Conservation (phyloP, 2,888 invertebrate species). For the Orchesella flavescens region DNA sequence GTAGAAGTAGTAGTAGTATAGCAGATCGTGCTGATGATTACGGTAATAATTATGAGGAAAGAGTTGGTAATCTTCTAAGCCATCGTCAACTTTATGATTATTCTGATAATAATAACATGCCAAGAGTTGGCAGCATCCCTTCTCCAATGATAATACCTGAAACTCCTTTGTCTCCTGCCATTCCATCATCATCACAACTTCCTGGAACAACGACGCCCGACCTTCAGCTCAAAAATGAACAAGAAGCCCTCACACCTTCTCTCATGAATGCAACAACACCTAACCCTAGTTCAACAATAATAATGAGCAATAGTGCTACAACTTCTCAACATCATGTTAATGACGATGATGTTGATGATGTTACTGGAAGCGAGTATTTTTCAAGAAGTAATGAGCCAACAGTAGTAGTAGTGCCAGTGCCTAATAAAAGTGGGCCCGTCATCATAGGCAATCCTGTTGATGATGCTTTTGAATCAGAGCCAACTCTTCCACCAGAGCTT, state of each 20-base stretch:
- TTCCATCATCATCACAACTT: constrained; percentile 17
- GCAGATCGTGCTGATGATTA: constrained; percentile 15
- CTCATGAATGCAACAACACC: constrained; percentile 8
- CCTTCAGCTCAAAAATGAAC: constrained; percentile 25
- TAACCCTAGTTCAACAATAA: constrained; percentile 21
- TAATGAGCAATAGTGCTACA: not conserved
- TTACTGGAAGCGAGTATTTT: constrained; percentile 49
- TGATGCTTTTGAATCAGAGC: constrained; percentile 39
- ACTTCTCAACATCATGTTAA: constrained; percentile 16
- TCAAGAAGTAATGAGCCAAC: constrained; percentile 38
- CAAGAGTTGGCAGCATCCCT: constrained; percentile 31
- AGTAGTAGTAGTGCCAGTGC: not conserved
- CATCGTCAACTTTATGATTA: constrained; percentile 42
- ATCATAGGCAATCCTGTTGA: not conserved
- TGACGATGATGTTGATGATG: constrained; percentile 24
- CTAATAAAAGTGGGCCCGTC: not conserved
- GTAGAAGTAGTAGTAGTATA: constrained; percentile 40
- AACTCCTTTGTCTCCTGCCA: constrained; percentile 49
- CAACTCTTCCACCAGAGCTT: constrained; percentile 42
- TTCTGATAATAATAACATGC: constrained; percentile 14
- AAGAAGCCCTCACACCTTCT: constrained; percentile 39
- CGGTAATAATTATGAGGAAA: constrained; percentile 23
- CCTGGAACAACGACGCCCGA: constrained; percentile 50
- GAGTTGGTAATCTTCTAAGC: constrained; percentile 7
- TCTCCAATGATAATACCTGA: constrained; percentile 25